Percentiles rank a stretch among this genome's conserved stretches.
Conservation (phyloP, 2,797 vertebrate species). For the Pipistrellus nathusii region DNA sequence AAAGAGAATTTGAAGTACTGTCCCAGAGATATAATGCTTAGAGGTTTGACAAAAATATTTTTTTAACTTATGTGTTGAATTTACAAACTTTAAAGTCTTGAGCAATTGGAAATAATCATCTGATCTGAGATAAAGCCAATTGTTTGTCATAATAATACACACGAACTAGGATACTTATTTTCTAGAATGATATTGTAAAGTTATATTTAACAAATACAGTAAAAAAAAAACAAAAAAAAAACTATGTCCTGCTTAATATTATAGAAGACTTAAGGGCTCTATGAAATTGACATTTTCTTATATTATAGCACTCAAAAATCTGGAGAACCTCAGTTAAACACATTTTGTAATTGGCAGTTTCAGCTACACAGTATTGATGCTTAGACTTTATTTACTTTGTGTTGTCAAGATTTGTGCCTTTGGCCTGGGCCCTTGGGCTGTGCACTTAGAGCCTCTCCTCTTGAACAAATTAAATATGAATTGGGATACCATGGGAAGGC, state of each 20-base stretch:
- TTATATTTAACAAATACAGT: conserved; percentile 14
- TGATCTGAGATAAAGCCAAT: conserved; percentile 18
- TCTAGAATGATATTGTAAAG: background rate
- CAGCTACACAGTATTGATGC: background rate
- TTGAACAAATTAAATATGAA: conserved; percentile 8
- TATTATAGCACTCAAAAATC: background rate
- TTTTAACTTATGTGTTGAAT: conserved; percentile 64
- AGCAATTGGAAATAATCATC: conserved; percentile 66
- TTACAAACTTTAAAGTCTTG: conserved; percentile 67
- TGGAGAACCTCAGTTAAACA: background rate
- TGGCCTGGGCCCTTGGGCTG: background rate
- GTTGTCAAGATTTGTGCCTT: background rate
- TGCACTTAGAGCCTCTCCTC: background rate
- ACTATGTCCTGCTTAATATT: background rate
- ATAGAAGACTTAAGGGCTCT: conserved; percentile 19
- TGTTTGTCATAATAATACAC: conserved; percentile 26
- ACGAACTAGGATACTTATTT: conserved; percentile 44
- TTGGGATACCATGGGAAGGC: background rate
- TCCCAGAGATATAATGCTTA: conserved; percentile 1
- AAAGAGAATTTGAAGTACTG: conserved; percentile 29
- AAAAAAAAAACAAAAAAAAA: background rate
- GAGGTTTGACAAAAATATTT: conserved; percentile 39
- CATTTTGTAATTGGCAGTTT: background rate
- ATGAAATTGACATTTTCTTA: conserved; percentile 24
- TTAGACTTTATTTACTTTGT: conserved; percentile 15